Evolutionary conservation across 2,888 invertebrate genomes (phyloP).

Genomic region (Lepidocyrtinus sp.): DNA sequence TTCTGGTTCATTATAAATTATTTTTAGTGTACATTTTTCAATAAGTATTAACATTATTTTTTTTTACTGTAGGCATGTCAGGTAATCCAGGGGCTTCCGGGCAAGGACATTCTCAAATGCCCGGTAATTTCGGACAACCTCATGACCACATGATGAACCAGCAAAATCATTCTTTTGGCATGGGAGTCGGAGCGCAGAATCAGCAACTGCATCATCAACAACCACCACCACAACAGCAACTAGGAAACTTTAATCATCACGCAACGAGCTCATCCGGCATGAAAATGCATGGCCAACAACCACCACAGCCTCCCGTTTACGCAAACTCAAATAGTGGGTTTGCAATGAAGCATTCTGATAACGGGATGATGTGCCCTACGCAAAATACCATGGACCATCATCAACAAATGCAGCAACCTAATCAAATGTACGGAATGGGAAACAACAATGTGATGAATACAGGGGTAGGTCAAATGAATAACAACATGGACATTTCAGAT

Average conservation of each 20-base stretch:
- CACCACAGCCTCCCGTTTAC: slow-evolving; percentile 50
- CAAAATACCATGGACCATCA: slow-evolving; percentile 56
- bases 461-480: slow-evolving; percentile 37
- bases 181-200: slow-evolving; percentile 51
- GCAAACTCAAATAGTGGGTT: slow-evolving; percentile 43
- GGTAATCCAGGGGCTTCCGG: slow-evolving; percentile 46
- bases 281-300: slow-evolving; percentile 55
- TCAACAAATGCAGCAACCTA: slow-evolving; percentile 44
- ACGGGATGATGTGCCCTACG: slow-evolving; percentile 45
- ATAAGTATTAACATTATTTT: neutral
- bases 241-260: slow-evolving; percentile 47
- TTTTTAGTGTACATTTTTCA: neutral
- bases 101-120: slow-evolving; percentile 38
- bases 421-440: slow-evolving; percentile 49
- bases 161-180: slow-evolving; percentile 36
- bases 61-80: slow-evolving; percentile 31
- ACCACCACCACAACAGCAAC: slow-evolving; percentile 39
- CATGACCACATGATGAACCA: slow-evolving; percentile 54
- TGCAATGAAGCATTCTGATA: slow-evolving; percentile 47
- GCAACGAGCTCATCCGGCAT: slow-evolving; percentile 26
- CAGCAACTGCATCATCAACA: slow-evolving; percentile 52
- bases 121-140: slow-evolving; percentile 38
- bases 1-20: neutral
- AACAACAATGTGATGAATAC: slow-evolving; percentile 43
- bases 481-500: slow-evolving; percentile 42